Base-by-base conservation (phyloP, 2,797 vertebrate genomes). In the Tauraco hartlaubi region DNA sequence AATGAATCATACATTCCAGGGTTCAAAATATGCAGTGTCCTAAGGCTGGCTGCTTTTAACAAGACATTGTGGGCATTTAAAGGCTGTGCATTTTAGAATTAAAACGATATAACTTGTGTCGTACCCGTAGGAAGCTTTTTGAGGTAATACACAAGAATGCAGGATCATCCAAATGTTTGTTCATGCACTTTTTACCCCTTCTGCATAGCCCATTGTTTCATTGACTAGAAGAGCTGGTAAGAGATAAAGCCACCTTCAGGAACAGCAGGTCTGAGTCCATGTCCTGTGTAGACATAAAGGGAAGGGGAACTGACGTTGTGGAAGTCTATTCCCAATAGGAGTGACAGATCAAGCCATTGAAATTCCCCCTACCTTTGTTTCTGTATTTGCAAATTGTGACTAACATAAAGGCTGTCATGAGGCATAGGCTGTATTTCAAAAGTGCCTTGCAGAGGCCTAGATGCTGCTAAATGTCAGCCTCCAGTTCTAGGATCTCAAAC, bases 1-100 rank as follows among this genome's bases (percentile, higher is more conserved):
- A 90, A 88, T 66, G 25, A 92, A 80, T 81, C 55, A 81, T 55
- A 59, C 31, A 55, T 92, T 92, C 77, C 80, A 69, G 55, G 44
- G 59, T 88, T 91, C 23, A 88, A 95, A 94, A 86, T 59, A 81
- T 0, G 9, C 23, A 16, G 41, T 78, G 37, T 69, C 46, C 20
- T 90, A 85, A 68, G 61, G 58, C 26, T 63, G 43, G 6, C 14
- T 92, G 29, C 21, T 92, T 85, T 94, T 88, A 90, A 44, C 21
- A 68, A 39, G 31, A 72, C 35, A 18, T 51, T 77, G 54, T 33
- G 37, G 15, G 33, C 56, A 61, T 64, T 94, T 77, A 37, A 55
- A 80, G 26, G 20, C 51, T 9, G 54, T 28, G 18, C 3, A 46
- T 68, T 91, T 94, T 67, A 69, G 59, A 55, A 78, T 39, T 66